Conservation (phyloP, 2,888 invertebrate species). For the Clanis bilineata region DNA sequence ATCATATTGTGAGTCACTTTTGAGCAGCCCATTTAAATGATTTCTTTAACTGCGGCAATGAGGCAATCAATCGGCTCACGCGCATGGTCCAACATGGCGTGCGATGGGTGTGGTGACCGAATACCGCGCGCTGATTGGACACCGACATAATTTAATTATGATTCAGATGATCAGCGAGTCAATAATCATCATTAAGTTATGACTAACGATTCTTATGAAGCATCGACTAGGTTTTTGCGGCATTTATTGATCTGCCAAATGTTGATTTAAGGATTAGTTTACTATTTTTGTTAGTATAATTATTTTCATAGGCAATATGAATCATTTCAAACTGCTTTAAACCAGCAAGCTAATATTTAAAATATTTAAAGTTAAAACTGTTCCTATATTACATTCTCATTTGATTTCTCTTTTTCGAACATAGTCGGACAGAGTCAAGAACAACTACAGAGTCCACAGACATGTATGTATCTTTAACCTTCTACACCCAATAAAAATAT, state of each 20-base stretch:
- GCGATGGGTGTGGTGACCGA: constrained; percentile 66
- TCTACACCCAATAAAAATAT: too few relatives aligned
- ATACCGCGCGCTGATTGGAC: constrained; percentile 63
- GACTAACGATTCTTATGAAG: constrained; percentile 25
- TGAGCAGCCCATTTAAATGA: not conserved
- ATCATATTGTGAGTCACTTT: not conserved
- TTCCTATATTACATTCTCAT: too few relatives aligned
- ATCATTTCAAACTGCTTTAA: too few relatives aligned
- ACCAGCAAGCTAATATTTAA: too few relatives aligned
- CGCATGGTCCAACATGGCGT: constrained; percentile 70
- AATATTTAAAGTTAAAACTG: too few relatives aligned
- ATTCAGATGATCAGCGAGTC: constrained; percentile 47
- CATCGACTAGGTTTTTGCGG: not conserved
- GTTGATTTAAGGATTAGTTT: not conserved
- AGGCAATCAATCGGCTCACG: constrained; percentile 57
- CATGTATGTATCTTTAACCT: too few relatives aligned
- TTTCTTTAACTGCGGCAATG: constrained; percentile 34
- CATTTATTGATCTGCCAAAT: not conserved
- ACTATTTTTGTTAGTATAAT: not conserved
- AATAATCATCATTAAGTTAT: constrained; percentile 34
- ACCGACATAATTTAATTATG: constrained; percentile 56
- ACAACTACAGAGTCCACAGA: too few relatives aligned
- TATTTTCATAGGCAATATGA: too few relatives aligned
- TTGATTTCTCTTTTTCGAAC: too few relatives aligned
- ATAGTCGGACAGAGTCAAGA: too few relatives aligned